A percentile compares a stretch with the other conserved stretches of the same genome.
Conservation (phyloP, 2,797 vertebrate species). For the Dendrocincla tyrannina region DNA sequence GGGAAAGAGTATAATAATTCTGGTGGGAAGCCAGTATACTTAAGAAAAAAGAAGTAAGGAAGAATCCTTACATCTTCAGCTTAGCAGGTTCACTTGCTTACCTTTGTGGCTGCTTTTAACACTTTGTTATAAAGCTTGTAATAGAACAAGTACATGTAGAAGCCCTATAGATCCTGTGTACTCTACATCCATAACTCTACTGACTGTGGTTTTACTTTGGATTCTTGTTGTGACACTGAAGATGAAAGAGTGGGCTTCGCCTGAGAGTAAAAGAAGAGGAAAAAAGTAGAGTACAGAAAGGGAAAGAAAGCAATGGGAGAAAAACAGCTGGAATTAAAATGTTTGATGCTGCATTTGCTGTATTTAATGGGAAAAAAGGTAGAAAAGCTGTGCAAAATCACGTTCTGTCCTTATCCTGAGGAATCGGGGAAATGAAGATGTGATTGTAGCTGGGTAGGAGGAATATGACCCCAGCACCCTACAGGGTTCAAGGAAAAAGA, state of each 20-base stretch:
- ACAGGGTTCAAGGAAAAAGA: not conserved
- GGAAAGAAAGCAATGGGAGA: not conserved
- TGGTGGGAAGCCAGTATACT: not conserved
- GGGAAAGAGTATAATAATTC: not conserved
- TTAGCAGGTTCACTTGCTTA: not conserved
- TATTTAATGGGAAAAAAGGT: not conserved
- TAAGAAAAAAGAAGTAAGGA: not conserved
- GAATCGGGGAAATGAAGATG: not conserved
- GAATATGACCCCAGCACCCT: not conserved
- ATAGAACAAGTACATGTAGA: not conserved
- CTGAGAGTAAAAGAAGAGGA: not conserved
- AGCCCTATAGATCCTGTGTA: not conserved
- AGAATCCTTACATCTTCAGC: not conserved
- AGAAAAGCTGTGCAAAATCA: not conserved
- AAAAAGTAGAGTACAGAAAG: not conserved
- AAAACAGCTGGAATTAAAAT: not conserved
- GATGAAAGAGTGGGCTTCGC: not conserved
- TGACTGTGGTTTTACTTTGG: not conserved
- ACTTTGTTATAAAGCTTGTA: not conserved
- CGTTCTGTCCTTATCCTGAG: not conserved
- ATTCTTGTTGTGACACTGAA: not conserved
- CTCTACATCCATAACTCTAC: not conserved
- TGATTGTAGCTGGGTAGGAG: not conserved
- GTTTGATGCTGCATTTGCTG: not conserved
- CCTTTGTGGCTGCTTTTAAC: not conserved